Percentiles rank a stretch among this genome's conserved stretches.
Evolutionary conservation across 1,140 invertebrate species (phyloP).

Genomic region (Phymorhynchus buccinoides): DNA sequence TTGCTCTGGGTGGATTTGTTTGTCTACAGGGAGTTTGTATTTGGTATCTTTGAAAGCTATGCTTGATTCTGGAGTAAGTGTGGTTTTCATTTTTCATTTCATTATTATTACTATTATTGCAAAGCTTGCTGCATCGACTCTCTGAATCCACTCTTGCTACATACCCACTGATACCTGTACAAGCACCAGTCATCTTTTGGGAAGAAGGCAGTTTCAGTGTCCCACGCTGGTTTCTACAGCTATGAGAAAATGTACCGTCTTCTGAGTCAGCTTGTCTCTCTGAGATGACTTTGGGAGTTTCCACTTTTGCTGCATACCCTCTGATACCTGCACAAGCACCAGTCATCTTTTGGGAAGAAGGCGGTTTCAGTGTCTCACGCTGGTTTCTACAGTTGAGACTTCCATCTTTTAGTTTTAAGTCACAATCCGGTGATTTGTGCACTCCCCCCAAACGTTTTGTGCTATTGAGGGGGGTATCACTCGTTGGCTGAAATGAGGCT

Average conservation of each 20-base stretch:
- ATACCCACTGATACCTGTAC: neutral
- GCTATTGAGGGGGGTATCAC: neutral
- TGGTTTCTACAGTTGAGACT: no score
- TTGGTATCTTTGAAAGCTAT: neutral
- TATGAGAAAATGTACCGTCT: no score
- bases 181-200: neutral
- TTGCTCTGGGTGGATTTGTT: neutral
- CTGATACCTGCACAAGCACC: neutral
- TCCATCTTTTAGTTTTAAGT: no score
- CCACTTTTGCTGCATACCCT: neutral
- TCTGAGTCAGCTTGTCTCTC: neutral
- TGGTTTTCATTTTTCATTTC: neutral
- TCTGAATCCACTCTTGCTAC: neutral
- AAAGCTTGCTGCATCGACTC: no score
- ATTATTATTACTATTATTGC: neutral
- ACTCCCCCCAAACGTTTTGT: neutral
- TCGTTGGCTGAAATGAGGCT: neutral
- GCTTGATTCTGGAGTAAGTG: neutral
- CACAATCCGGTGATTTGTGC: neutral
- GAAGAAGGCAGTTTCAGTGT: neutral
- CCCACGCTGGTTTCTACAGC: no score
- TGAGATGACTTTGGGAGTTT: neutral
- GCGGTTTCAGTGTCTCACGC: neutral
- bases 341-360: neutral
- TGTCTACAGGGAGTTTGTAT: neutral